A percentile compares a stretch with the other conserved stretches of the same genome.
These are phyloP conservation scores for Pristionchus fissidentatus DNA, from an alignment of 2,888 invertebrate genomes.

Conservation along the genomic window DNA sequence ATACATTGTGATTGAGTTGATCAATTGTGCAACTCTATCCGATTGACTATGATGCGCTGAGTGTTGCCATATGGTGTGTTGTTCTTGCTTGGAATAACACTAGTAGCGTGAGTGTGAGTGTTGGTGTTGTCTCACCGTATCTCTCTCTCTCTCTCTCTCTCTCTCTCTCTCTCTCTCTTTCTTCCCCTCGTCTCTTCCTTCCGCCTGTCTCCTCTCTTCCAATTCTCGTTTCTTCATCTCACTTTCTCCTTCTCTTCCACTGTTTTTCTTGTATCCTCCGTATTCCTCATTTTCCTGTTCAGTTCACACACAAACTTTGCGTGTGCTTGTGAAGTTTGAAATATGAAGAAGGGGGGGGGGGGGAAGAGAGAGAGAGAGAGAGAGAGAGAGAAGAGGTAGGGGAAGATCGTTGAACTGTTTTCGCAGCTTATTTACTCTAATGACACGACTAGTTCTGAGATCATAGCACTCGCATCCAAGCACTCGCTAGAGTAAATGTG, in stretches of 20 bases:
- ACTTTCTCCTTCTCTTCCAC: background rate
- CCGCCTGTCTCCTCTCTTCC: background rate
- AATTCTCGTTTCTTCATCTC: background rate
- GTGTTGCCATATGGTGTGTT: no score
- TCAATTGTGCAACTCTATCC: no score
- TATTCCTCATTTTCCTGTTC: background rate
- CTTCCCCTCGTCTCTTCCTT: background rate
- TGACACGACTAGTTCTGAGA: no score
- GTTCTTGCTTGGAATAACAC: no score
- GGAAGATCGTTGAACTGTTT: no score
- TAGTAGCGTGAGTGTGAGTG: no score
- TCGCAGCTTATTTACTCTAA: no score
- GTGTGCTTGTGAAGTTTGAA: background rate
- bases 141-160: background rate
- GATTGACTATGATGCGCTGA: no score
- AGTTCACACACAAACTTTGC: background rate
- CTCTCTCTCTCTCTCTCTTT: background rate
- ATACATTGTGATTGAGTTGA: no score
- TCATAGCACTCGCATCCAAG: no score
- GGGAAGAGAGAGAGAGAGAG: background rate
- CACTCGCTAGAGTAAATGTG: no score
- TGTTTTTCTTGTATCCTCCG: conserved; percentile 6
- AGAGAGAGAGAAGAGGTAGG: background rate
- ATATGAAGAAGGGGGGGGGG: background rate
- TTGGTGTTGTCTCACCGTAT: background rate